Conservation (phyloP, 2,113 vertebrate genomes). For the Xiphophorus couchianus region DNA sequence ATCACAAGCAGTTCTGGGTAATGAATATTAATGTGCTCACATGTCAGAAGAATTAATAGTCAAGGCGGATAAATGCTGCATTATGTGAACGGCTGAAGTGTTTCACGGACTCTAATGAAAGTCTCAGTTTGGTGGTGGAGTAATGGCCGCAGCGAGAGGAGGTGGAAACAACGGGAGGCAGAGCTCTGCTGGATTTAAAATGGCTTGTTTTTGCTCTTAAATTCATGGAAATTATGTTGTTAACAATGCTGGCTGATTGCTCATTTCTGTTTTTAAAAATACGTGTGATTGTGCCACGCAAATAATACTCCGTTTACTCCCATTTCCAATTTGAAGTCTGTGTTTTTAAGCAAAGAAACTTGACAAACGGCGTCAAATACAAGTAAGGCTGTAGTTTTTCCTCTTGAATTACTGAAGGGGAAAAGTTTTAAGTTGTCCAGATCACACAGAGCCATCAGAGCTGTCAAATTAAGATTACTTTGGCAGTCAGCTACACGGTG, state of each 20-base stretch:
- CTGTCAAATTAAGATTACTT: background rate
- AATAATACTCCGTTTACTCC: background rate
- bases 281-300: background rate
- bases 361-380: background rate
- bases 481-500: background rate
- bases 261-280: conserved; percentile 12
- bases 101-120: conserved; percentile 83
- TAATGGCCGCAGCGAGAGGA: conserved; percentile 59
- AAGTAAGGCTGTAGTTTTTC: background rate
- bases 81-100: conserved; percentile 78
- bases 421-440: background rate
- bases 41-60: conserved; percentile 85
- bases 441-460: background rate
- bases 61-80: conserved; percentile 80
- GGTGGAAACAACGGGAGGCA: conserved; percentile 45
- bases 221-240: background rate
- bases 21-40: conserved; percentile 89
- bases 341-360: background rate
- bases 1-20: conserved; percentile 81
- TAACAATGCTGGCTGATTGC: conserved; percentile 5
- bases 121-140: conserved; percentile 68
- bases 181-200: conserved; percentile 4
- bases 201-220: conserved; percentile 23
- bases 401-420: background rate
- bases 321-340: background rate